Evolutionary conservation across 2,888 invertebrate species (phyloP).

Genomic region (Agrotis puta): DNA sequence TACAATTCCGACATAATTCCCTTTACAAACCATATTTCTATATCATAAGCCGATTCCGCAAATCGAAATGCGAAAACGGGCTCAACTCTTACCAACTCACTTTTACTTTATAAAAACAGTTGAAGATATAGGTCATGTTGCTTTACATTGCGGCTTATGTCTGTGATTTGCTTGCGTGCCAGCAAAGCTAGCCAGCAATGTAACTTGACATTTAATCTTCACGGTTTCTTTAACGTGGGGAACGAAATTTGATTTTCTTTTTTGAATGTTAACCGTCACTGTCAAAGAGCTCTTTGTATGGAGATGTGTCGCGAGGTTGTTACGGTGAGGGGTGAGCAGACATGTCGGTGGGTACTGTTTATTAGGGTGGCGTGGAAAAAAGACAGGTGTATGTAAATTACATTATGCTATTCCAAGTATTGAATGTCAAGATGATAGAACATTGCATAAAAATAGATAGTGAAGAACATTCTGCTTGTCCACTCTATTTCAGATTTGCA

Average conservation of each 20-base stretch:
- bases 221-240: slow-evolving; percentile 19
- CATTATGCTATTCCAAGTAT: neutral
- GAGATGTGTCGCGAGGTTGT: slow-evolving; percentile 32
- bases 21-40: slow-evolving; percentile 25
- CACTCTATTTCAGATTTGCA: too few relatives aligned
- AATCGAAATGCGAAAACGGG: slow-evolving; percentile 32
- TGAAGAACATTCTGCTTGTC: too few relatives aligned
- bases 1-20: neutral
- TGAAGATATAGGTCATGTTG: slow-evolving; percentile 32
- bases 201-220: slow-evolving; percentile 53
- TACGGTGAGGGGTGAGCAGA: slow-evolving; percentile 2
- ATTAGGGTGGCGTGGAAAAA: neutral
- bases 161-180: slow-evolving; percentile 37
- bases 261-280: slow-evolving; percentile 38
- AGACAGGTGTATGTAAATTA: slow-evolving; percentile 7
- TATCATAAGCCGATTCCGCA: slow-evolving; percentile 31
- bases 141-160: slow-evolving; percentile 50
- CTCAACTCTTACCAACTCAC: slow-evolving; percentile 31
- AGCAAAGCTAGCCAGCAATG: slow-evolving; percentile 51
- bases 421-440: too few relatives aligned
- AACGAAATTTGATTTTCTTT: slow-evolving; percentile 55
- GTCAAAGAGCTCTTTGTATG: slow-evolving; percentile 35
- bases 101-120: slow-evolving; percentile 21
- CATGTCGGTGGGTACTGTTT: neutral
- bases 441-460: too few relatives aligned